Evolutionary conservation across 2,113 vertebrate species (phyloP), one percentile per base, ranked within the genome.

Genomic region (Neogale vison): DNA sequence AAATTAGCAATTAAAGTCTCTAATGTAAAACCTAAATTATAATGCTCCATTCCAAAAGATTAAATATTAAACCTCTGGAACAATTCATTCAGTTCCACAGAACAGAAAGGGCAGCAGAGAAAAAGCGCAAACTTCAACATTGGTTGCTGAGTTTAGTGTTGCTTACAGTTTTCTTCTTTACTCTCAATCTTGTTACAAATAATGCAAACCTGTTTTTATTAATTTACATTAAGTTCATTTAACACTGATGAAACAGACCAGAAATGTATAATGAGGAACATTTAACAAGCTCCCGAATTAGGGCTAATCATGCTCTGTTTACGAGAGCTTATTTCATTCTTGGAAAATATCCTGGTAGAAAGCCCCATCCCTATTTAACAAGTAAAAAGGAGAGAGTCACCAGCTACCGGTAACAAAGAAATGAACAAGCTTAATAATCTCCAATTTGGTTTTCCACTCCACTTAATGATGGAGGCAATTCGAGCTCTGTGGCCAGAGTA

Each of bases 341-440:
- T 98, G 98, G 81, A 96, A 95, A 97, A 96, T 96, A 98, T 97
- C 97, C 97, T 96, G 81, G 98, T 97, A 98, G 96, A 98, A 98
- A 98, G 98, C 72, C 97, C 97, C 95, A 83, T 98, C 98, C 98
- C 97, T 98, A 98, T 97, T 97, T 98, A 98, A 98, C 98, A 98
- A 98, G 95, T 97, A 80, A 86, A 98, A 98, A 96, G 97, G 96
- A 97, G 77, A 98, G 96, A 98, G 93, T 98, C 98, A 96, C 97
- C 96, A 98, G 98, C 98, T 98, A 98, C 90, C 86, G 98, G 98
- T 98, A 99, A 99, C 98, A 99, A 99, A 99, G 98, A 99, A 99
- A 98, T 97, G 98, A 99, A 98, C 98, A 99, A 98, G 98, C 94
- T 98, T 99, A 99, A 99, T 98, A 98, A 99, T 98, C 98, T 98